A percentile compares a stretch with the other conserved stretches of the same genome.
Evolutionary conservation across 2,888 invertebrate species (phyloP).

Genomic region (Mythimna ferrago): DNA sequence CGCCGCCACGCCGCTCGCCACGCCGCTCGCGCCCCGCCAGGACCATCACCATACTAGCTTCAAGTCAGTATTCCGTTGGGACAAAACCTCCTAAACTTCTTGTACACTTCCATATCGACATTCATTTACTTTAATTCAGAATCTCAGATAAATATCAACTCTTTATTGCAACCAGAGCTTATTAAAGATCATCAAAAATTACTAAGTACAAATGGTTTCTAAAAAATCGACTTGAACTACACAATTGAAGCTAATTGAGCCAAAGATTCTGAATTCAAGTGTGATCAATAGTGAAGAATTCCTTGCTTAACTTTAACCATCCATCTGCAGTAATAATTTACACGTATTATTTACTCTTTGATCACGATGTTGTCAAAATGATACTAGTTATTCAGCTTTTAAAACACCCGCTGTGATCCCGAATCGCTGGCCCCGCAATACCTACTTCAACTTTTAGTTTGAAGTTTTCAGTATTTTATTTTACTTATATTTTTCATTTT

Average conservation of each 20-base stretch:
- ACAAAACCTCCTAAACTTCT: neutral
- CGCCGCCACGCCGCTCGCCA: conserved; percentile 89
- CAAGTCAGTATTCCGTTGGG: conserved; percentile 91
- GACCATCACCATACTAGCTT: conserved; percentile 94
- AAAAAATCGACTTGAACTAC: neutral
- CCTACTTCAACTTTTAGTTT: conserved; percentile 5
- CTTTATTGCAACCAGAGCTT: neutral
- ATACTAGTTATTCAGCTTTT: conserved; percentile 30
- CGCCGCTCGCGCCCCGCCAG: conserved; percentile 91
- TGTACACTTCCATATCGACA: conserved; percentile 34
- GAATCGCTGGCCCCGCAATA: conserved; percentile 23
- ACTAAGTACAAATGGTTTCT: neutral
- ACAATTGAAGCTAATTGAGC: neutral
- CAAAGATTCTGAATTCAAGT: conserved; percentile 12
- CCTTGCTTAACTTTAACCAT: conserved; percentile 31
- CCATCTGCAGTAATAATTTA: conserved; percentile 34
- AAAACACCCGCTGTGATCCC: conserved; percentile 32
- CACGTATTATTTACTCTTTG: conserved; percentile 50
- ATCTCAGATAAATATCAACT: neutral
- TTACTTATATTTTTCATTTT: conserved; percentile 38
- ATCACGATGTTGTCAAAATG: conserved; percentile 61
- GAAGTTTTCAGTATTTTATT: conserved; percentile 12
- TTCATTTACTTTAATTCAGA: conserved; percentile 14
- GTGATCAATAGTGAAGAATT: conserved; percentile 14
- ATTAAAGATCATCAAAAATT: neutral